Conservation (phyloP, 2,113 vertebrate genomes). For the Urocynchramus pylzowi region DNA sequence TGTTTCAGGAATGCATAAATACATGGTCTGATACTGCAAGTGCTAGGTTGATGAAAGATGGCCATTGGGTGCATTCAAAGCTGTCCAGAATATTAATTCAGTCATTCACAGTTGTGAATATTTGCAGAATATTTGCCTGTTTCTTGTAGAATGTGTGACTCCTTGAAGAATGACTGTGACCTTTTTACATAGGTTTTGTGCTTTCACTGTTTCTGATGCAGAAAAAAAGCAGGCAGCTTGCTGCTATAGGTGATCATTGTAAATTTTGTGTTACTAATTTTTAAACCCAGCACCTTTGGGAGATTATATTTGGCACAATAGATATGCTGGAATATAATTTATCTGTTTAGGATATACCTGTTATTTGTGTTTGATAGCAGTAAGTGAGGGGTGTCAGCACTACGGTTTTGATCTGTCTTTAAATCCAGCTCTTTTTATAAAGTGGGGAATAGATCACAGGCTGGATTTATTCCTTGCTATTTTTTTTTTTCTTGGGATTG, state of each 20-base stretch:
- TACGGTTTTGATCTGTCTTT: background rate
- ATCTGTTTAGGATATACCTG: background rate
- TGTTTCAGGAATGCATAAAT: background rate
- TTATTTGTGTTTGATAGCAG: background rate
- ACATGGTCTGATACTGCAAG: background rate
- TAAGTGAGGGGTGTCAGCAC: background rate
- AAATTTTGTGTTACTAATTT: background rate
- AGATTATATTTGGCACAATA: background rate
- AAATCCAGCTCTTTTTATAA: background rate
- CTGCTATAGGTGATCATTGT: background rate
- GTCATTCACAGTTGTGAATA: background rate
- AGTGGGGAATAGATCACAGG: background rate
- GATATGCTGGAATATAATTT: background rate
- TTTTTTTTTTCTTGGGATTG: background rate
- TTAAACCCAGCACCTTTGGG: background rate
- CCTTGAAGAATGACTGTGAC: background rate
- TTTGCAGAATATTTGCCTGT: background rate
- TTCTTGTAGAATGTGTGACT: background rate
- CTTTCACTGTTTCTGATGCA: background rate
- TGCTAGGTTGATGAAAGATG: background rate
- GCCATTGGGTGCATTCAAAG: background rate
- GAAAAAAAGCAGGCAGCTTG: background rate
- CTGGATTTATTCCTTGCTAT: background rate
- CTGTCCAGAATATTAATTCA: background rate
- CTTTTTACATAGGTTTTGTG: background rate